A percentile compares a stretch with the other conserved stretches of the same genome.
Conservation (phyloP, 2,113 vertebrate genomes). For the Gasterosteus nipponicus region DNA sequence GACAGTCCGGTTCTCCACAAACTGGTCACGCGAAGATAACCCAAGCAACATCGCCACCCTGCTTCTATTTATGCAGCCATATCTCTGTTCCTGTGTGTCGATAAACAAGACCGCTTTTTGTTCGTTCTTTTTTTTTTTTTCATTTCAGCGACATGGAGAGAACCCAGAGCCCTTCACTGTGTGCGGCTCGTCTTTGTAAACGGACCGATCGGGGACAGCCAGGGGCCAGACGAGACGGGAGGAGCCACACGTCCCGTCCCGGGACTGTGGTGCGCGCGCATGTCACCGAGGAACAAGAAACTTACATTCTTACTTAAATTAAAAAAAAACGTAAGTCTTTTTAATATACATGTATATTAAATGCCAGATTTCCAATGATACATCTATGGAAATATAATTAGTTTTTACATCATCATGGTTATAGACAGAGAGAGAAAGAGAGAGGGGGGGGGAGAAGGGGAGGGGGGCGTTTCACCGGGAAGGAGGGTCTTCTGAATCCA, state of each 20-base stretch:
- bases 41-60: background rate
- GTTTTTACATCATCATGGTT: background rate
- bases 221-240: slow-evolving; percentile 52
- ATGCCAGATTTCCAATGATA: background rate
- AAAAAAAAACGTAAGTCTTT: slow-evolving; percentile 1
- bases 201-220: slow-evolving; percentile 13
- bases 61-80: slow-evolving; percentile 36
- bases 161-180: slow-evolving; percentile 4
- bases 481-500: slow-evolving; percentile 87
- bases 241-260: slow-evolving; percentile 41
- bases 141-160: slow-evolving; percentile 2
- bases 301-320: background rate
- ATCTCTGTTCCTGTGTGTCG: slow-evolving; percentile 34
- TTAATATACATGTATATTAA: background rate
- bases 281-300: slow-evolving; percentile 3
- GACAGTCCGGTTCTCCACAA: background rate
- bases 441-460: slow-evolving; percentile 12
- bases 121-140: background rate
- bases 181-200: slow-evolving; percentile 3
- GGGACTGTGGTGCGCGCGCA: background rate
- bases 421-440: slow-evolving; percentile 11
- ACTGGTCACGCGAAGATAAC: slow-evolving; percentile 6
- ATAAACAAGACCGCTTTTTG: slow-evolving; percentile 36
- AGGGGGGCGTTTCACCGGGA: slow-evolving; percentile 75
- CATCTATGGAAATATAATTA: background rate